Evolutionary conservation across 2,888 invertebrate genomes (phyloP).

Genomic region (Hirudinaria manillensis): DNA sequence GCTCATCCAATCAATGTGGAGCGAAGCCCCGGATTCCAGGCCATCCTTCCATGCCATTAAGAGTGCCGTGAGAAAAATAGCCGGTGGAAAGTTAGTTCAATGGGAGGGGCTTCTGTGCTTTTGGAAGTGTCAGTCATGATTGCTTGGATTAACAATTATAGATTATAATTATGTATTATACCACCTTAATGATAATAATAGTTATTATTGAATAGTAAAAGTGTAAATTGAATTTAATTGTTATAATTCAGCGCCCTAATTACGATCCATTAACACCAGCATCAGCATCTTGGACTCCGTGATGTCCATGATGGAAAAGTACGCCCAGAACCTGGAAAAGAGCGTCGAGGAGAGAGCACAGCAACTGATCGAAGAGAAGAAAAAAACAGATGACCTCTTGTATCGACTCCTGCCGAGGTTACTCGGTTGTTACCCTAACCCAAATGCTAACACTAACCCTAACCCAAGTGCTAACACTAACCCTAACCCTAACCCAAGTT

Average conservation of each 20-base stretch:
- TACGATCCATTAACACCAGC: conserved; percentile 2
- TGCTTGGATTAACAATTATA: not conserved
- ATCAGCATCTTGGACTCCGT: conserved; percentile 38
- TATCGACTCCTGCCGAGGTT: conserved; percentile 50
- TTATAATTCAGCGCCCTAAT: not conserved
- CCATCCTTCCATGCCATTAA: conserved; percentile 43
- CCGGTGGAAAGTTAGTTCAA: conserved; percentile 43
- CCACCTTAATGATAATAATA: not conserved
- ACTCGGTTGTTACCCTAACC: conserved; percentile 7
- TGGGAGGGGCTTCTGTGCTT: not conserved
- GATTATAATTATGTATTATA: not conserved
- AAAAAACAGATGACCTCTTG: conserved; percentile 48
- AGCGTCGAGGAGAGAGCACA: conserved; percentile 48
- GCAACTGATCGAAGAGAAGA: conserved; percentile 49
- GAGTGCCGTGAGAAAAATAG: conserved; percentile 39
- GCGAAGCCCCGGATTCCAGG: conserved; percentile 40
- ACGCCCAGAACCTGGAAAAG: conserved; percentile 49
- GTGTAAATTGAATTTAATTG: no score
- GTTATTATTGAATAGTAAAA: not conserved
- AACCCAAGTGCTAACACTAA: no score
- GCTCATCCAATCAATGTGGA: conserved; percentile 40
- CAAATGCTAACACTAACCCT: no score
- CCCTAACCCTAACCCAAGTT: not conserved
- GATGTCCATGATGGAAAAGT: conserved; percentile 45
- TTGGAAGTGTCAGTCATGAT: not conserved